Conservation (phyloP, 1,140 invertebrate genomes). For the Drosophila pectinifera region DNA sequence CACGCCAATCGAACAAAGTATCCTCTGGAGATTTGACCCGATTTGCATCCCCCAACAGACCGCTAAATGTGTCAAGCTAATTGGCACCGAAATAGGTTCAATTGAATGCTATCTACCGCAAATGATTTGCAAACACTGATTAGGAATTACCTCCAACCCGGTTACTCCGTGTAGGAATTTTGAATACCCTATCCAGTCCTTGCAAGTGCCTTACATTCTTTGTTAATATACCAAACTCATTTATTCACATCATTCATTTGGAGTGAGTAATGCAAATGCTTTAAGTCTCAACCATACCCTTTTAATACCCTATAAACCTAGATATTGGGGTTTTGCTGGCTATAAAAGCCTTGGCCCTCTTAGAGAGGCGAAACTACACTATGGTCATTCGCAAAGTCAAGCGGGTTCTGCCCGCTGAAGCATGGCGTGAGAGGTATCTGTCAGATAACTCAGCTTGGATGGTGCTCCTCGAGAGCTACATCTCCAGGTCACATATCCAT, state of each 20-base stretch:
- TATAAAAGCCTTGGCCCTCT: constrained; percentile 41
- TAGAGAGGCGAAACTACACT: neutral
- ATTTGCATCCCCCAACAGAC: constrained; percentile 39
- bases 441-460: constrained; percentile 32
- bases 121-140: constrained; percentile 75
- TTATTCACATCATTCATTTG: too few species aligned
- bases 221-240: neutral
- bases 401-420: neutral
- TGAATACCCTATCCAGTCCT: neutral
- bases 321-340: constrained; percentile 7
- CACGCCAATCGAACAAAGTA: constrained; percentile 35
- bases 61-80: constrained; percentile 50
- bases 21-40: constrained; percentile 29
- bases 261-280: too few species aligned
- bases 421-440: constrained; percentile 12
- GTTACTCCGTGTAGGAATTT: neutral
- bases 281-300: neutral
- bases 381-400: constrained; percentile 35
- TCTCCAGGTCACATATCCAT: constrained; percentile 54
- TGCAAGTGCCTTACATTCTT: neutral
- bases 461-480: constrained; percentile 45
- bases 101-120: constrained; percentile 57
- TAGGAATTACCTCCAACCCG: constrained; percentile 4
- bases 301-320: neutral
- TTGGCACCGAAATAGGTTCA: constrained; percentile 56